Percentiles rank a stretch among this genome's conserved stretches.
Evolutionary conservation across 2,888 invertebrate genomes (phyloP).

Genomic region (Mesorhabditis belari): DNA sequence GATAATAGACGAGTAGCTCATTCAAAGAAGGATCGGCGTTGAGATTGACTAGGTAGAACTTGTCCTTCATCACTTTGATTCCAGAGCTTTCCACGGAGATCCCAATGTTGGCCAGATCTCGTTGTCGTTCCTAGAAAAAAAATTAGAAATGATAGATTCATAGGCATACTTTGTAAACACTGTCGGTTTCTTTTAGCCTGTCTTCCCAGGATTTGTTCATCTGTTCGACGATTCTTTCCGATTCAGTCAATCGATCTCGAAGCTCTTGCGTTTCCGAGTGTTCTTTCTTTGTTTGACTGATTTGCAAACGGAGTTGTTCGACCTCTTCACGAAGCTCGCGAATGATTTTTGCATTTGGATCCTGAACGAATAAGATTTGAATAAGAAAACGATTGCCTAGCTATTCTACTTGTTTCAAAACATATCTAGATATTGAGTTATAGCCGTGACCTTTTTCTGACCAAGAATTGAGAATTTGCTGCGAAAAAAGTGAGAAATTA

Average conservation of each 20-base stretch:
- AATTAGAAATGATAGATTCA: constrained; percentile 26
- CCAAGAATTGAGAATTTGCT: not conserved
- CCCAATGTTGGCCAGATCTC: constrained; percentile 94
- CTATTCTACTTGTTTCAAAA: not conserved
- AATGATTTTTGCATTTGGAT: constrained; percentile 95
- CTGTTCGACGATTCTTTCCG: constrained; percentile 91
- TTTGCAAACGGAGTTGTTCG: constrained; percentile 76
- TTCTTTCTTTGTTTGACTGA: constrained; percentile 29
- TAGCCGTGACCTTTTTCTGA: not conserved
- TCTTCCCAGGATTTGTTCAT: constrained; percentile 99
- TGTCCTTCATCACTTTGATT: constrained; percentile 61
- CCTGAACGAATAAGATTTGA: constrained; percentile 62
- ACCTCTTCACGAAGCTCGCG: constrained; percentile 90
- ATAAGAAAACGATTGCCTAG: not conserved
- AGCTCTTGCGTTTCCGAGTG: constrained; percentile 57
- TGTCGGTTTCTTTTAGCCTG: constrained; percentile 80
- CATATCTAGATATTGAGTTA: not conserved
- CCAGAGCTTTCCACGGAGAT: constrained; percentile 96
- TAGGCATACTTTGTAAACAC: constrained; percentile 56
- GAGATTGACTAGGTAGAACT: constrained; percentile 93
- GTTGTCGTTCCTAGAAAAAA: constrained; percentile 80
- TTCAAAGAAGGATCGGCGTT: constrained; percentile 97
- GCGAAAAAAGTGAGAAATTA: not conserved
- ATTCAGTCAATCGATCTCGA: constrained; percentile 63
- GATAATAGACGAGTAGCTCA: constrained; percentile 91